Evolutionary conservation across 2,113 vertebrate species (phyloP), one percentile per base, ranked within the genome.

Genomic region (Tetrao urogallus): DNA sequence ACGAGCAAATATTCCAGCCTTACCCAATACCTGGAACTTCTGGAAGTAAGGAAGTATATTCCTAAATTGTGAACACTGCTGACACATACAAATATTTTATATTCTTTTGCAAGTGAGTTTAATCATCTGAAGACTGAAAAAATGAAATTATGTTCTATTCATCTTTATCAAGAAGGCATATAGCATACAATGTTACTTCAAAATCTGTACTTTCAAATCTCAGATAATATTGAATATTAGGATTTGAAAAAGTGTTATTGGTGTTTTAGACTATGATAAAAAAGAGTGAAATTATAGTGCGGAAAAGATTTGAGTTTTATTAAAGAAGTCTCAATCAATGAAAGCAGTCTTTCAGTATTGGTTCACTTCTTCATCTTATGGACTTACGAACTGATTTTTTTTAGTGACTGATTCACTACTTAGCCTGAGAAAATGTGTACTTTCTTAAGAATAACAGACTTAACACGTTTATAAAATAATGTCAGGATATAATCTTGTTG

Each of bases 161-260:
- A 13, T 43, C 7, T 43, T 57, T 66, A 43, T 28, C 11, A 58
- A 54, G 7, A 1, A 40, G 32, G 43, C 40, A 9, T 8, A 13
- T 19, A 58, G 54, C 2, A 63, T 67, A 1, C 0, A 66, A n/a
- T 5, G 2, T 28, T 67, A 74, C 1, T 45, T 65, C 3, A 45
- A 8, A 65, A 69, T 69, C 45, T 72, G 2, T 67, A 38, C 13
- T 36, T 32, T n/a, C 4, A n/a, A 45, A 16, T 71, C 24, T 47
- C 40, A 43, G 10, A 38, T 2, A 8, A 13, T 69, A 63, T 15
- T 77, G 17, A 92, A 61, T 70, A 43, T 66, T 36, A 67, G 25
- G 3, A 10, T 27, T 61, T 56, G 14, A 32, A 87, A 86, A 84
- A 54, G 0, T 4, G 36, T 43, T 70, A 40, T 4, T 57, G 34